Percentiles rank a stretch among this genome's conserved stretches.
phyloP scores from a whole-genome alignment of 2,888 invertebrate species.

The Heliconius ismenius region DNA sequence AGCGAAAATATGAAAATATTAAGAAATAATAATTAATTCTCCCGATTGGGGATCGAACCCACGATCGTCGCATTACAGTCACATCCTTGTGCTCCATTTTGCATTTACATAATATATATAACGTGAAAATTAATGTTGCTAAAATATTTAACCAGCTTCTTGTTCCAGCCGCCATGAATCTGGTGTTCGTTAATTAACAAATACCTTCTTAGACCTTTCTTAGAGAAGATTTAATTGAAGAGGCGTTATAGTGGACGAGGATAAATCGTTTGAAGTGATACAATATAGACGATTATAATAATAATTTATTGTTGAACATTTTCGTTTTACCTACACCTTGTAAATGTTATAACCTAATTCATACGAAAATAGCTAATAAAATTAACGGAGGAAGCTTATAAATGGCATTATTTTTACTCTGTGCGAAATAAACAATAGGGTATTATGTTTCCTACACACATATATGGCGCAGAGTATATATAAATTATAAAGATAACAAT shows the following conservation, averaged over 20 bases:
- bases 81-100: too few relatives aligned
- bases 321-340: not conserved
- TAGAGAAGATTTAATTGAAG: slow-evolving; percentile 38
- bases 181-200: slow-evolving; percentile 42
- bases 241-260: slow-evolving; percentile 40
- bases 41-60: too few relatives aligned
- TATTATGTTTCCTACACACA: not conserved
- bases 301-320: not conserved
- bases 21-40: too few relatives aligned
- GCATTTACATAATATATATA: slow-evolving; percentile 17
- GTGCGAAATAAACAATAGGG: not conserved
- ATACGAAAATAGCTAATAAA: not conserved
- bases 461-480: not conserved
- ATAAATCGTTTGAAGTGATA: slow-evolving; percentile 22
- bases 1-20: too few relatives aligned
- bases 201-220: slow-evolving; percentile 40
- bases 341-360: not conserved
- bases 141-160: slow-evolving; percentile 2
- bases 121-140: slow-evolving; percentile 7
- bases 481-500: not conserved
- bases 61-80: too few relatives aligned
- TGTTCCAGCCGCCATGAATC: slow-evolving; percentile 33
- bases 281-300: slow-evolving; percentile 24
- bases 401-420: not conserved
- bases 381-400: not conserved